Evolutionary conservation across 2,113 vertebrate species (phyloP), one percentile per base, ranked within the genome.

Genomic region (Campylorhamphus procurvoides): DNA sequence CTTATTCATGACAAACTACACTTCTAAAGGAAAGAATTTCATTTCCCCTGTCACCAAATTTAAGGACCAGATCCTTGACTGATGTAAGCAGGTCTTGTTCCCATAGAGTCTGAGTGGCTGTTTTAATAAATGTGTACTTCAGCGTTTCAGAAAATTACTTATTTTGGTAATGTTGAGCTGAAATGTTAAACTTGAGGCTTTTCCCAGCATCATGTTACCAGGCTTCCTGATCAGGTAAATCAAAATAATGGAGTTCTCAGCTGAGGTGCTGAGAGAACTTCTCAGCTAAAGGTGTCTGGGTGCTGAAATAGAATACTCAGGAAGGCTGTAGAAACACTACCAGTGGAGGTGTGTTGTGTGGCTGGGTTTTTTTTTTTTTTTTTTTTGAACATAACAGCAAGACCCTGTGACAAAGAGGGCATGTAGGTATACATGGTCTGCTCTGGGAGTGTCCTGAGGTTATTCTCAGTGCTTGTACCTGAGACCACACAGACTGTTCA

Each of bases 401-500:
- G 29, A 35, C 3, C 5, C 16, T 42, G 12, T 74, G 63, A 14
- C 14, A 59, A 59, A 72, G 47, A 52, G 39, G 29, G 7, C 1
- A 0, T 13, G 23, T 47, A 24, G 20, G 5, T 68, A 35, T 55
- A 73, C 58, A 59, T 31, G 17, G 3, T 55, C 23, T 69, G 28
- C 35, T 73, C 25, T 39, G 35, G 13, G 33, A 74, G 17, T 23
- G 22, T 40, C 49, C 39, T 63, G 29, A 60, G 19, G 46, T 60
- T 3, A 27, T 59, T 81, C 25, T 13, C 9, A 35, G 5, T 35
- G 20, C 16, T 73, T 73, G 69, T 42, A 39, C 27, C 24, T 35
- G 18, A 63, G 12, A n/a, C 9, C 0, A 0, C 55, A 35, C 17
- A 59, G 28, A 24, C 12, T 39, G 16, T 49, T 81, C 17, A 69